Percentiles rank a stretch among this genome's conserved stretches.
Conservation (phyloP, 2,888 invertebrate genomes). For the Nemoura dubitans region DNA sequence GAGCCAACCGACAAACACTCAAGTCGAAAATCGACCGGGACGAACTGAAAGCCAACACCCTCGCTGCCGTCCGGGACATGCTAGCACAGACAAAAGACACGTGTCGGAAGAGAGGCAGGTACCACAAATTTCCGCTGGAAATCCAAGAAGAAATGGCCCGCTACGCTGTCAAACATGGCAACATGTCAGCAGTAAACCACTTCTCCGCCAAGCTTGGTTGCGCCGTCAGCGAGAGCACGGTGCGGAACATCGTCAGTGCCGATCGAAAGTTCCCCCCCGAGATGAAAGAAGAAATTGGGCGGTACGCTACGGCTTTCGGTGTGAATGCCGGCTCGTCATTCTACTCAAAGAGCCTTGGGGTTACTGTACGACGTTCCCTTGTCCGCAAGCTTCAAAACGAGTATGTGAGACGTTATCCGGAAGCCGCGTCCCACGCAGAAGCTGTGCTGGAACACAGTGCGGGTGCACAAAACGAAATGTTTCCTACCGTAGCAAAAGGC, state of each 20-base stretch:
- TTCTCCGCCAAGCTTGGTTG: constrained; percentile 54
- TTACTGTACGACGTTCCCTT: constrained; percentile 51
- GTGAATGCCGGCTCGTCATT: constrained; percentile 53
- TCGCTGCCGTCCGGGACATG: constrained; percentile 54
- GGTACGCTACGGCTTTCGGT: constrained; percentile 53
- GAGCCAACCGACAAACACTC: constrained; percentile 2
- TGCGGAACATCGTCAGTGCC: constrained; percentile 55
- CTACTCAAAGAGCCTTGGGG: constrained; percentile 52
- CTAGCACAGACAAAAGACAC: constrained; percentile 54
- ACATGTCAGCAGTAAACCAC: constrained; percentile 52
- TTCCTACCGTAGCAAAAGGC: neutral
- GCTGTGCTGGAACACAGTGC: neutral
- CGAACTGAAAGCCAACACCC: constrained; percentile 52
- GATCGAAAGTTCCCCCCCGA: constrained; percentile 52
- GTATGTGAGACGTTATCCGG: constrained; percentile 51
- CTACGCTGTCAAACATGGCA: constrained; percentile 54
- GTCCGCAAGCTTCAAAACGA: constrained; percentile 54
- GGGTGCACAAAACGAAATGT: neutral
- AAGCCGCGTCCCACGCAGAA: constrained; percentile 30
- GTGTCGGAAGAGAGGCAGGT: constrained; percentile 54
- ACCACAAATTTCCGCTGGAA: constrained; percentile 54
- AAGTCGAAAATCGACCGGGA: constrained; percentile 43
- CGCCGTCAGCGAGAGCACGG: constrained; percentile 54
- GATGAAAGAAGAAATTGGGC: constrained; percentile 54
- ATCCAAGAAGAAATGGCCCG: constrained; percentile 54